Percentiles rank a stretch among this genome's conserved stretches.
Evolutionary conservation across 2,888 invertebrate species (phyloP).

Genomic region (Spatulosminthurus flaviceps): DNA sequence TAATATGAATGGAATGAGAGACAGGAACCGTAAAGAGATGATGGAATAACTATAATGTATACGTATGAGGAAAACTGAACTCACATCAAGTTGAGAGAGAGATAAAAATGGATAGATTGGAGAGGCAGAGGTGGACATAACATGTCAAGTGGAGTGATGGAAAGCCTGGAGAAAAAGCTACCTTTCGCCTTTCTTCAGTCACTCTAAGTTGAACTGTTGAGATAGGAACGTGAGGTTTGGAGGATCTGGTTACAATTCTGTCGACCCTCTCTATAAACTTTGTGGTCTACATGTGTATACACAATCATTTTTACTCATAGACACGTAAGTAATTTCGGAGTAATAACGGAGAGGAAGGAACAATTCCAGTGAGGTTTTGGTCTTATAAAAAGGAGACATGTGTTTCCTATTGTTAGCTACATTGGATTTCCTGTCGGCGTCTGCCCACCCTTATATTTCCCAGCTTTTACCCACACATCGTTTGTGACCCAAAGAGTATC

Average conservation of each 20-base stretch:
- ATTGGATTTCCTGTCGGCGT: slow-evolving; percentile 12
- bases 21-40: slow-evolving; percentile 22
- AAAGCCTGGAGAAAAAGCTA: slow-evolving; percentile 36
- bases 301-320: not conserved
- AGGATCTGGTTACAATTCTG: slow-evolving; percentile 11
- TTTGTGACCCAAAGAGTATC: not conserved
- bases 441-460: not conserved
- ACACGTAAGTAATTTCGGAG: not conserved
- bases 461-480: not conserved
- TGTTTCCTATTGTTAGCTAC: slow-evolving; percentile 29
- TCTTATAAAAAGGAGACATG: slow-evolving; percentile 25
- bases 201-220: not conserved
- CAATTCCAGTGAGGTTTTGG: slow-evolving; percentile 1
- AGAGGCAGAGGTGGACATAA: slow-evolving; percentile 39
- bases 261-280: not conserved
- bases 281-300: not conserved
- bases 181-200: slow-evolving; percentile 20
- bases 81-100: slow-evolving; percentile 7
- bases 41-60: slow-evolving; percentile 21
- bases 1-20: not conserved
- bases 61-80: not conserved
- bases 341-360: not conserved
- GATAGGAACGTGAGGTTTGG: not conserved
- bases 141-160: slow-evolving; percentile 44
- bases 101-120: slow-evolving; percentile 12